These are phyloP conservation scores for Daubentonia madagascariensis DNA, from an alignment of 2,113 vertebrate species.

Conservation along the genomic window DNA sequence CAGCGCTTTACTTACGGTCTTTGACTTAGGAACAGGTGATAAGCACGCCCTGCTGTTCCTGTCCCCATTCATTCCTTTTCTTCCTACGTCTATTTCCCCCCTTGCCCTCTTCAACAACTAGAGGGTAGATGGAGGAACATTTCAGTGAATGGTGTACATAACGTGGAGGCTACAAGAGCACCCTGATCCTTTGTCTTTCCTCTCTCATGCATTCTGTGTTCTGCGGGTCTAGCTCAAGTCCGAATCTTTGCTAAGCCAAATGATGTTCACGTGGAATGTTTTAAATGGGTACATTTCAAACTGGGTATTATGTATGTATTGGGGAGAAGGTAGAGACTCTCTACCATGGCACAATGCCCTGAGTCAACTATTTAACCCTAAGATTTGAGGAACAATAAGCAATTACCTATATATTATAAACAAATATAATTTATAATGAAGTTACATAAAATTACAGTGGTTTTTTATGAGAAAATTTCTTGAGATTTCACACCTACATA, in stretches of 20 bases:
- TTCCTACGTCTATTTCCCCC: not conserved
- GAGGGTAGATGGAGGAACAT: not conserved
- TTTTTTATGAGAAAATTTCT: not conserved
- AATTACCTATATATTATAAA: not conserved
- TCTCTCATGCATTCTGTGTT: not conserved
- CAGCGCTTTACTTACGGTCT: not conserved
- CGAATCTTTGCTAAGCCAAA: not conserved
- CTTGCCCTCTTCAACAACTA: not conserved
- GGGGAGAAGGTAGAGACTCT: not conserved
- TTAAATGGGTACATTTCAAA: not conserved
- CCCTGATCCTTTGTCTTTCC: not conserved
- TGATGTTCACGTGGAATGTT: not conserved
- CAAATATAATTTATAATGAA: not conserved
- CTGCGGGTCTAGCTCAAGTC: not conserved
- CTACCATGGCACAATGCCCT: fast-evolving
- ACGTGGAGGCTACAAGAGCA: not conserved
- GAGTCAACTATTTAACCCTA: not conserved
- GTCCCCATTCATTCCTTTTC: not conserved
- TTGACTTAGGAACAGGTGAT: not conserved
- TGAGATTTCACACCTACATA: not conserved
- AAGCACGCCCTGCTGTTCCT: not conserved
- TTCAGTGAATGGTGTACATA: not conserved
- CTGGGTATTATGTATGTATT: not conserved
- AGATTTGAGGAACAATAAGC: not conserved
- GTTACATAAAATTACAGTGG: not conserved